Conservation (phyloP, 1,140 invertebrate species). For the Paracyclopina nana region DNA sequence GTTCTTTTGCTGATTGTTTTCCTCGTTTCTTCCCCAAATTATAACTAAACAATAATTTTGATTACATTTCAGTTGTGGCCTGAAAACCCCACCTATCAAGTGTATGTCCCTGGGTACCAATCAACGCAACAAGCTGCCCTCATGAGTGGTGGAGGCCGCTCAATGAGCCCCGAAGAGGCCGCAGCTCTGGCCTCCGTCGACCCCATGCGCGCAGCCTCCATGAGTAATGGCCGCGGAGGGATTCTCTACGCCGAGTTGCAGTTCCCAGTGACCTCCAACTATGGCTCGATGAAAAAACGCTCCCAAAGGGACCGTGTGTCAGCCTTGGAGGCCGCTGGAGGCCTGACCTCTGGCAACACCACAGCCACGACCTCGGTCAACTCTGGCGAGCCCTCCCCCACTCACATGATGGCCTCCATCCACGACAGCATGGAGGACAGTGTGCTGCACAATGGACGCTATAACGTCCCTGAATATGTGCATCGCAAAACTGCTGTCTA, state of each 20-base stretch:
- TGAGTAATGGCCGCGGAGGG: background rate
- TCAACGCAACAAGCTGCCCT: background rate
- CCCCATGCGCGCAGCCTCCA: too few relatives aligned
- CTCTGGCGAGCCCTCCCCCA: background rate
- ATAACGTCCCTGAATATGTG: too few relatives aligned
- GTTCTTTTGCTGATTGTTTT: too few relatives aligned
- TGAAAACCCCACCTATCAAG: conserved; percentile 8
- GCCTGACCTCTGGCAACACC: background rate
- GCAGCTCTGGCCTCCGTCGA: too few relatives aligned
- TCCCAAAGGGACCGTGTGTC: background rate
- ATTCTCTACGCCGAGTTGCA: conserved; percentile 22
- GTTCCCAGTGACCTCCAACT: conserved; percentile 22
- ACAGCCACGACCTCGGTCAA: background rate
- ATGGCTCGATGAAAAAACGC: conserved; percentile 21
- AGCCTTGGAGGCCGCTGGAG: too few relatives aligned
- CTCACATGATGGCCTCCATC: too few relatives aligned
- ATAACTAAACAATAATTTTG: too few relatives aligned
- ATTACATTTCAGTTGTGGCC: conserved; percentile 6
- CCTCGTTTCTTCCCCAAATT: too few relatives aligned
- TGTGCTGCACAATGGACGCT: too few relatives aligned
- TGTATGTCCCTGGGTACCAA: conserved; percentile 4
- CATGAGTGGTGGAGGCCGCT: background rate
- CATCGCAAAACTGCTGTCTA: too few relatives aligned
- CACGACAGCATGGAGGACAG: too few relatives aligned
- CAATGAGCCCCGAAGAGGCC: too few relatives aligned